A percentile compares a stretch with the other conserved stretches of the same genome.
These are phyloP conservation scores for Coelopa frigida DNA, from an alignment of 1,140 invertebrate species.

Conservation along the genomic window DNA sequence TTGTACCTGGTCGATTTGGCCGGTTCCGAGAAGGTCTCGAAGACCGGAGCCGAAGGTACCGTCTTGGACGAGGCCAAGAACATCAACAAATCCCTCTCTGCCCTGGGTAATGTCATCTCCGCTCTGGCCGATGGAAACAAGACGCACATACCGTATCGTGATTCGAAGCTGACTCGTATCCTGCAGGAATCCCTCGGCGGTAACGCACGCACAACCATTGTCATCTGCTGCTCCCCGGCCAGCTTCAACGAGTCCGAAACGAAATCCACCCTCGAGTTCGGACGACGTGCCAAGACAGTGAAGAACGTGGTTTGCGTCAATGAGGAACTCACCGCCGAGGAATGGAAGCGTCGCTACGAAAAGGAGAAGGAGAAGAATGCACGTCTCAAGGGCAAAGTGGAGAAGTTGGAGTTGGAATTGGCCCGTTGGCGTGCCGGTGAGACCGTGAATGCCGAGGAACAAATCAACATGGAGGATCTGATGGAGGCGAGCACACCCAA, in stretches of 20 bases:
- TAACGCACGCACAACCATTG: conserved; percentile 97
- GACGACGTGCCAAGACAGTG: conserved; percentile 97
- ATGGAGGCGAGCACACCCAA: conserved; percentile 59
- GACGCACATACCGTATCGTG: conserved; percentile 98
- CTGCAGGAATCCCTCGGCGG: conserved; percentile 98
- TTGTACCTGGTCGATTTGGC: conserved; percentile 99
- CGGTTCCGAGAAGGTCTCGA: conserved; percentile 98
- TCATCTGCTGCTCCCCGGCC: conserved; percentile 99
- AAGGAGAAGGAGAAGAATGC: conserved; percentile 94
- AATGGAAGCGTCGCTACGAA: conserved; percentile 98
- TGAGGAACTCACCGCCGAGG: conserved; percentile 98
- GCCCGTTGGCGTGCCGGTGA: conserved; percentile 83
- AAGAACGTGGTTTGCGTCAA: conserved; percentile 99
- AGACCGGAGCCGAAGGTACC: conserved; percentile 98
- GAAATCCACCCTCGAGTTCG: conserved; percentile 98
- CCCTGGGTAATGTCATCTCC: conserved; percentile 97
- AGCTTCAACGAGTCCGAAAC: conserved; percentile 99
- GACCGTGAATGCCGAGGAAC: conserved; percentile 86
- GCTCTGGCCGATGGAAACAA: conserved; percentile 98
- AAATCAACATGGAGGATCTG: conserved; percentile 67
- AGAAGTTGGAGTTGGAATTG: conserved; percentile 84
- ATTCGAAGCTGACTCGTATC: conserved; percentile 97
- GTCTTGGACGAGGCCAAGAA: conserved; percentile 99
- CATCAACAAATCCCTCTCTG: conserved; percentile 99
- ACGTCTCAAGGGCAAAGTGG: conserved; percentile 82